phyloP scores from a whole-genome alignment of 2,888 invertebrate genomes.

The Subacronicta megacephala region DNA sequence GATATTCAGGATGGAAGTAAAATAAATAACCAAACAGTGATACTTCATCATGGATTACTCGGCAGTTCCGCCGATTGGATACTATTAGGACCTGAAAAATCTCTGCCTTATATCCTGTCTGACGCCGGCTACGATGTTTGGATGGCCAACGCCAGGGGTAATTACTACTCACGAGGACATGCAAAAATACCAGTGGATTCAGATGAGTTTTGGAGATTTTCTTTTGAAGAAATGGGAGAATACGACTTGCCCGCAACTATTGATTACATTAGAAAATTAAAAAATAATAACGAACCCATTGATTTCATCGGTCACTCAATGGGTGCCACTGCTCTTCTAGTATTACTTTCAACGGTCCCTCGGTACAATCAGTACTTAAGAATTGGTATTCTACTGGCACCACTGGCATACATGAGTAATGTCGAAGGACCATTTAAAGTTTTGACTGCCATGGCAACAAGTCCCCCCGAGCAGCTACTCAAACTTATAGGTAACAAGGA shows the following conservation, averaged over 20 bases:
- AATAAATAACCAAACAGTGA: slow-evolving; percentile 59
- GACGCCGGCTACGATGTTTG: slow-evolving; percentile 90
- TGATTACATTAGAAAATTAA: slow-evolving; percentile 69
- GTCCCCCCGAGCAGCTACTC: slow-evolving; percentile 60
- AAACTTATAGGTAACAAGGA: slow-evolving; percentile 68
- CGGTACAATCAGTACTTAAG: slow-evolving; percentile 71
- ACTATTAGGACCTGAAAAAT: slow-evolving; percentile 72
- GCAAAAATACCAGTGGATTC: slow-evolving; percentile 57
- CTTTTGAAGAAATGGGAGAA: slow-evolving; percentile 78
- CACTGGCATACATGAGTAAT: slow-evolving; percentile 72
- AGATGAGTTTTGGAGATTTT: slow-evolving; percentile 73
- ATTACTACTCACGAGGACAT: slow-evolving; percentile 76
- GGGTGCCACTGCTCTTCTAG: slow-evolving; percentile 76
- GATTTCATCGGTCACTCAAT: slow-evolving; percentile 80
- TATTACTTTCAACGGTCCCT: slow-evolving; percentile 70
- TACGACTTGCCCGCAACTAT: slow-evolving; percentile 74
- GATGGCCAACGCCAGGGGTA: slow-evolving; percentile 88
- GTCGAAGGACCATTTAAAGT: slow-evolving; percentile 68
- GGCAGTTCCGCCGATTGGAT: slow-evolving; percentile 83
- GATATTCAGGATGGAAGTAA: background rate
- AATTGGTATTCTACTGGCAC: slow-evolving; percentile 74
- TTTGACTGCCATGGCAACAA: slow-evolving; percentile 57
- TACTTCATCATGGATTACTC: slow-evolving; percentile 78
- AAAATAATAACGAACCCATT: slow-evolving; percentile 62
- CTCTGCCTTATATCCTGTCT: slow-evolving; percentile 84